A percentile compares a stretch with the other conserved stretches of the same genome.
Conservation (phyloP, 2,888 invertebrate species). For the Phanerotoma sp. region DNA sequence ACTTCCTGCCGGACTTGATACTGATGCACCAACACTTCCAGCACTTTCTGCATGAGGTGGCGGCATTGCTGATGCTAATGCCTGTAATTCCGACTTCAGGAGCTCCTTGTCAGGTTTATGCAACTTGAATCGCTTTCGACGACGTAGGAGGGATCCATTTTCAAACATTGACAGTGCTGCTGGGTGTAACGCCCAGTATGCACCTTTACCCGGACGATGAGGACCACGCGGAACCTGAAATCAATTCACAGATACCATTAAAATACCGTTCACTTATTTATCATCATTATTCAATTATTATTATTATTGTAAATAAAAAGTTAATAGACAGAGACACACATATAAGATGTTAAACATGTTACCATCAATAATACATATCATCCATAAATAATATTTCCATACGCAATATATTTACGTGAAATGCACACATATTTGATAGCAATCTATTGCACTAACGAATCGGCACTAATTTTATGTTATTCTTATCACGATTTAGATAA, state of each 20-base stretch:
- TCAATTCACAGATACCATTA: slow-evolving; percentile 1
- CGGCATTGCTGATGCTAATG: slow-evolving; percentile 54
- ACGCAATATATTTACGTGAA: no score
- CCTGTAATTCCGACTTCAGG: slow-evolving; percentile 56
- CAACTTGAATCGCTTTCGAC: slow-evolving; percentile 82
- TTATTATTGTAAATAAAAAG: no score
- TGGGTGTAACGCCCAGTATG: slow-evolving; percentile 82
- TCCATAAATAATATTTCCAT: no score
- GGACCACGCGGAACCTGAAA: slow-evolving; percentile 71
- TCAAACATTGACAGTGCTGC: slow-evolving; percentile 83
- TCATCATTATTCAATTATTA: no score
- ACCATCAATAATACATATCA: no score
- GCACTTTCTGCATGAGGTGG: slow-evolving; percentile 39
- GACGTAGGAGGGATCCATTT: slow-evolving; percentile 78
- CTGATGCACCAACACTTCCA: slow-evolving; percentile 35
- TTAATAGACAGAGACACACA: no score
- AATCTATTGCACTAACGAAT: no score
- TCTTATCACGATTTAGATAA: no score
- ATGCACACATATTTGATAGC: no score
- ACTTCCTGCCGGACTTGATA: slow-evolving; percentile 52
- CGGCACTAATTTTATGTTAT: no score
- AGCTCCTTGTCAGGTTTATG: slow-evolving; percentile 70
- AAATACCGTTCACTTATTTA: neutral
- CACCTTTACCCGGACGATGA: slow-evolving; percentile 81
- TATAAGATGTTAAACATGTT: no score